A percentile compares a stretch with the other conserved stretches of the same genome.
phyloP scores from a whole-genome alignment of 2,797 vertebrate species.

The Cryptoprocta ferox region DNA sequence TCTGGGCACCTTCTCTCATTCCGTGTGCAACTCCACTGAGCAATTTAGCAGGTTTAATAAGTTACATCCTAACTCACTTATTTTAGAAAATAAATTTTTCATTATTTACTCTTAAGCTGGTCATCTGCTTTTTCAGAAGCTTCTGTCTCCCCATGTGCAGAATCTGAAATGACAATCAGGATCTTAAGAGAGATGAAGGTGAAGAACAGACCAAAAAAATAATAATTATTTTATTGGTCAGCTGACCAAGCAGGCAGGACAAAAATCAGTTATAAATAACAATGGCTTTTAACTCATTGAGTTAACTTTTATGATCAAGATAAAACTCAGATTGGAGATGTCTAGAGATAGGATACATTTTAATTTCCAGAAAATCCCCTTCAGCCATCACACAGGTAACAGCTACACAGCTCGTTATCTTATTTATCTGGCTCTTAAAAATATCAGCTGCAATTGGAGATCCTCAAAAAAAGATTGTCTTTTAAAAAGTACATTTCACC shows the following conservation, averaged over 20 bases:
- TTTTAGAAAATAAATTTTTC: constrained; percentile 54
- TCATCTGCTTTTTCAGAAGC: background rate
- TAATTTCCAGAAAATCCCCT: background rate
- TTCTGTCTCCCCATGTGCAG: background rate
- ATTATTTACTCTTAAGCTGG: background rate
- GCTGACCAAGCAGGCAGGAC: constrained; percentile 4
- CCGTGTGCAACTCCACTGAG: constrained; percentile 21
- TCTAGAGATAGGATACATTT: background rate
- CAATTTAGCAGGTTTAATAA: background rate
- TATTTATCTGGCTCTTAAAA: background rate
- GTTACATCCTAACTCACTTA: background rate
- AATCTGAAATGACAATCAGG: constrained; percentile 33
- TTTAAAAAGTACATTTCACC: background rate
- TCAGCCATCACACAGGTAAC: background rate
- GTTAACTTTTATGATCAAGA: constrained; percentile 10
- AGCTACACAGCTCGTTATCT: background rate
- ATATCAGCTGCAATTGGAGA: background rate
- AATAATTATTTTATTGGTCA: background rate
- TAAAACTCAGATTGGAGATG: constrained; percentile 1
- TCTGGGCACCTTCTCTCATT: constrained; percentile 13
- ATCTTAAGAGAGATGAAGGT: background rate
- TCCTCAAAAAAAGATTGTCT: background rate
- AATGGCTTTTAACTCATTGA: background rate
- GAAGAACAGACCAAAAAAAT: background rate
- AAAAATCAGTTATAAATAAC: constrained; percentile 43